Evolutionary conservation across 2,113 vertebrate species (phyloP).

Genomic region (Oncorhynchus nerka): DNA sequence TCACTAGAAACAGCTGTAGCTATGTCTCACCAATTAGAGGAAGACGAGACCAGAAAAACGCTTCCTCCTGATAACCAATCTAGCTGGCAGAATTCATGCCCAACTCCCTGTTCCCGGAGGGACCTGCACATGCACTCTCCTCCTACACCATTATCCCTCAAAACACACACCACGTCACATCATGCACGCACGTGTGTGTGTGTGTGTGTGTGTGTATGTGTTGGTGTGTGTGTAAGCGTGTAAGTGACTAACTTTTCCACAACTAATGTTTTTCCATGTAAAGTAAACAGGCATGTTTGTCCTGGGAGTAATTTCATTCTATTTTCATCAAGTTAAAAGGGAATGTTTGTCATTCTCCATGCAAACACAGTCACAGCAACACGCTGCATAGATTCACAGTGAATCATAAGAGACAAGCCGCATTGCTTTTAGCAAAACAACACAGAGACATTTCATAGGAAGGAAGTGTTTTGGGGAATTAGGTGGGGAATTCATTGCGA

Average conservation of each 20-base stretch:
- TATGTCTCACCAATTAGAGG: slow-evolving; percentile 64
- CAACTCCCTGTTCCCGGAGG: slow-evolving; percentile 22
- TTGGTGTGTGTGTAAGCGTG: not conserved
- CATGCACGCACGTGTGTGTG: not conserved
- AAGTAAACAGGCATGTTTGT: not conserved
- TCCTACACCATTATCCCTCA: slow-evolving; percentile 22
- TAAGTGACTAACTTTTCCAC: not conserved
- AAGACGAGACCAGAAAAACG: slow-evolving; percentile 33
- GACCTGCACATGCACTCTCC: slow-evolving; percentile 1
- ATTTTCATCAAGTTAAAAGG: slow-evolving; percentile 3
- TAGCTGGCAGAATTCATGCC: slow-evolving; percentile 31
- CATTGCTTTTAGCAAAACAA: not conserved
- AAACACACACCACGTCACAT: slow-evolving; percentile 11
- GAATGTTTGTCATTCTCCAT: not conserved
- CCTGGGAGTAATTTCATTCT: not conserved
- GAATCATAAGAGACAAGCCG: not conserved
- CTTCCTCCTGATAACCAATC: slow-evolving; percentile 38
- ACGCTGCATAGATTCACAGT: not conserved
- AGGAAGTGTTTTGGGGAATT: not conserved
- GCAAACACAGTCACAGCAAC: not conserved
- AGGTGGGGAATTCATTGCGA: not conserved
- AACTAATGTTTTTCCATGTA: not conserved
- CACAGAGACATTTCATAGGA: not conserved
- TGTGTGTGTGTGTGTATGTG: not conserved
- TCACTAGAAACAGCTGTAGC: slow-evolving; percentile 50